Evolutionary conservation across 1,140 invertebrate species (phyloP).

Genomic region (Phymastichus coffea): DNA sequence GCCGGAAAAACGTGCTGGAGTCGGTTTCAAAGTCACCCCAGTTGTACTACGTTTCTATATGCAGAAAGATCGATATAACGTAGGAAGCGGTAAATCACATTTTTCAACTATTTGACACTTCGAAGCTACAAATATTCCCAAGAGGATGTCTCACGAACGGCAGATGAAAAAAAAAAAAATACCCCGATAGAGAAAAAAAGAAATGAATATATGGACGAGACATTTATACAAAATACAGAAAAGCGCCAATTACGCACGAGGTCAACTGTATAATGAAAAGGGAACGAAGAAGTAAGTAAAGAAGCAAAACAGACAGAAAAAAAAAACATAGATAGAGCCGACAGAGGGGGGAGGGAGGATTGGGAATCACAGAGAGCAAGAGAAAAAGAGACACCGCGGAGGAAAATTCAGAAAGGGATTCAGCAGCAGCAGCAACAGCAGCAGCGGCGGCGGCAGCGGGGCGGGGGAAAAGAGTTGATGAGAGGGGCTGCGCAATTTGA

Average conservation of each 20-base stretch:
- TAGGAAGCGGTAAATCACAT: too few relatives aligned
- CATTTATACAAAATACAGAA: slow-evolving; percentile 3
- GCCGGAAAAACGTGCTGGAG: too few relatives aligned
- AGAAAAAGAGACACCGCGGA: too few relatives aligned
- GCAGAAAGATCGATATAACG: too few relatives aligned
- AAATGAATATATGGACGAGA: not conserved
- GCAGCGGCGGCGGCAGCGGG: slow-evolving; percentile 11
- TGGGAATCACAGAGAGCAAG: too few relatives aligned
- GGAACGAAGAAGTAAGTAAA: not conserved
- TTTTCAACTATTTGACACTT: too few relatives aligned
- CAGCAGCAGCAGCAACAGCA: not conserved
- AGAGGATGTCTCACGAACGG: too few relatives aligned
- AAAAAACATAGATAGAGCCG: slow-evolving; percentile 4
- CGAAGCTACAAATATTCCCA: too few relatives aligned
- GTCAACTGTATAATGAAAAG: slow-evolving; percentile 7
- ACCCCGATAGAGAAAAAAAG: too few relatives aligned
- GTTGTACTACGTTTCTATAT: too few relatives aligned
- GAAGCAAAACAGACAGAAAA: not conserved
- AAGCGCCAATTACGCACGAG: not conserved
- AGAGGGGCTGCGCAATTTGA: slow-evolving; percentile 40
- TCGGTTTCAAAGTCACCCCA: too few relatives aligned
- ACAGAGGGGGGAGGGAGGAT: not conserved
- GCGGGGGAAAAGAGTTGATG: not conserved
- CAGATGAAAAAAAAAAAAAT: too few relatives aligned
- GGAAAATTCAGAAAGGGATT: slow-evolving; percentile 7